These are phyloP conservation scores for Ataeniobius toweri DNA, from an alignment of 2,797 vertebrate genomes.

Conservation along the genomic window DNA sequence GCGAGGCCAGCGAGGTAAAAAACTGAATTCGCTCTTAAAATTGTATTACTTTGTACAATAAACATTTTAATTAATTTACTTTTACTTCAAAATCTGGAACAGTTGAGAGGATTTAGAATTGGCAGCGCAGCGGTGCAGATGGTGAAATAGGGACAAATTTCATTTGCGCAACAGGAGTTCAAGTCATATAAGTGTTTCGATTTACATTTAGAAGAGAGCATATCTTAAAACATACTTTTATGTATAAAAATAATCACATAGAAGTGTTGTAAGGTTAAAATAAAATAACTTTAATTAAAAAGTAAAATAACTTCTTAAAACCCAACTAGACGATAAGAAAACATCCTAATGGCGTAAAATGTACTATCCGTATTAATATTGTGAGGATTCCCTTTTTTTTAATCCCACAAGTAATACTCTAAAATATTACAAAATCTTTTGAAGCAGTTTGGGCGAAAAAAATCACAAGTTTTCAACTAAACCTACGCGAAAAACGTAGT, in stretches of 20 bases:
- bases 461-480: neutral
- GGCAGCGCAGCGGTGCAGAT: neutral
- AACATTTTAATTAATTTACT: neutral
- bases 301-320: neutral
- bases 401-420: neutral
- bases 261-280: neutral
- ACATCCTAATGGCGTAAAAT: neutral
- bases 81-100: neutral
- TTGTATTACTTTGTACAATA: neutral
- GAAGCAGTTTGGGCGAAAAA: neutral
- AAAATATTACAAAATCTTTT: neutral
- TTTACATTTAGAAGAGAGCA: no score
- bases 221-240: neutral
- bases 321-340: neutral
- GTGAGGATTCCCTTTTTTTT: neutral
- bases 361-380: neutral
- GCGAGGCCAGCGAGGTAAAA: slow-evolving; percentile 83
- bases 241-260: neutral
- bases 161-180: neutral
- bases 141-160: neutral
- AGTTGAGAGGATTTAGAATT: neutral
- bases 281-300: neutral
- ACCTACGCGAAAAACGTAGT: no score
- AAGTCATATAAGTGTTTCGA: neutral
- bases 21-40: neutral